These are phyloP conservation scores for Eristalinus sepulchralis DNA, from an alignment of 2,888 invertebrate species.

Conservation along the genomic window DNA sequence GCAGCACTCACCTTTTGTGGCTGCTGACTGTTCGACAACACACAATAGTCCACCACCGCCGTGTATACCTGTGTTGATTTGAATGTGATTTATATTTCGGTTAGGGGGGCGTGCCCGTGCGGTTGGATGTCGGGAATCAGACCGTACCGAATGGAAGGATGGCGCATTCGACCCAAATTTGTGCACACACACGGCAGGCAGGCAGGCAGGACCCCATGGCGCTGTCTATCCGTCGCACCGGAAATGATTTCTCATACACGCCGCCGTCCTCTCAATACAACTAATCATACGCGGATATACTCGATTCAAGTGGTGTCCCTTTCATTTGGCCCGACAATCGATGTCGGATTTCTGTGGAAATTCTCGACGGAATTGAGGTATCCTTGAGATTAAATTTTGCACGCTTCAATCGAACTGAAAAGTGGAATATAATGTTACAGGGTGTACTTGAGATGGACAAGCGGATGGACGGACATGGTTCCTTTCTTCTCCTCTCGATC, in stretches of 20 bases:
- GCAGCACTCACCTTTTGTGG: conserved; percentile 55
- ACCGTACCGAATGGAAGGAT: no score
- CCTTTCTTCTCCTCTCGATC: conserved; percentile 7
- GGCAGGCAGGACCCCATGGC: conserved; percentile 58
- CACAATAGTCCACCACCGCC: not conserved
- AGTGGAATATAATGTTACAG: conserved; percentile 50
- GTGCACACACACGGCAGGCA: conserved; percentile 5
- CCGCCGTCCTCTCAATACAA: conserved; percentile 44
- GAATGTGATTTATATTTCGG: conserved; percentile 66
- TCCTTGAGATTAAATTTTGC: conserved; percentile 68
- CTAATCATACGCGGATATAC: conserved; percentile 67
- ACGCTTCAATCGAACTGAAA: conserved; percentile 66
- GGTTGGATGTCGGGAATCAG: conserved; percentile 60
- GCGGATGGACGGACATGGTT: conserved; percentile 31
- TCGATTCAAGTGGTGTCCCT: conserved; percentile 64
- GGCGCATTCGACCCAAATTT: conserved; percentile 15
- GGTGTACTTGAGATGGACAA: conserved; percentile 56
- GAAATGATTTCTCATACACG: conserved; percentile 68
- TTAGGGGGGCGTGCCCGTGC: conserved; percentile 64
- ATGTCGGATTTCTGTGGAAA: conserved; percentile 1
- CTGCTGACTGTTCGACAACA: conserved; percentile 2
- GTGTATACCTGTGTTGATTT: conserved; percentile 61
- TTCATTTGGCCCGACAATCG: conserved; percentile 44
- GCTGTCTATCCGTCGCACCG: conserved; percentile 58
- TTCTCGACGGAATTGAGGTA: not conserved